Evolutionary conservation across 2,113 vertebrate species (phyloP).

Genomic region (Passerina amoena): DNA sequence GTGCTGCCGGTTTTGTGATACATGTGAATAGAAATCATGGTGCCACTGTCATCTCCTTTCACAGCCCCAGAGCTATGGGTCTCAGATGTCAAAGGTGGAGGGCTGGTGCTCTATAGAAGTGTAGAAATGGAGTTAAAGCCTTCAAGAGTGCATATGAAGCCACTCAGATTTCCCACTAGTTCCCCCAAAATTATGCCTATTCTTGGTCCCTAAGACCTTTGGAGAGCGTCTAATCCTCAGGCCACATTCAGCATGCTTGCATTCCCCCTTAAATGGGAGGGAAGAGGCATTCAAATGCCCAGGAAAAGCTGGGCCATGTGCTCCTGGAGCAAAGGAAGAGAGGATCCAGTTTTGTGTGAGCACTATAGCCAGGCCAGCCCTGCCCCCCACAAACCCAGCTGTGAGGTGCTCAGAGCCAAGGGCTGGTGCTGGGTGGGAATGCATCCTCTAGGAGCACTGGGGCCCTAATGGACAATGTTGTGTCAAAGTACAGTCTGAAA

Average conservation of each 20-base stretch:
- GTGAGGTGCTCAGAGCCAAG: rapidly evolving
- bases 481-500: constrained; percentile 24
- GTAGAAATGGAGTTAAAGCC: background rate
- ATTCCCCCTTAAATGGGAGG: rapidly evolving
- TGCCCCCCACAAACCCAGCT: background rate
- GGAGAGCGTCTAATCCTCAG: background rate
- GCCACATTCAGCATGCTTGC: background rate
- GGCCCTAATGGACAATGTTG: background rate
- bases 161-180: background rate
- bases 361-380: background rate
- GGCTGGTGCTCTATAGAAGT: background rate
- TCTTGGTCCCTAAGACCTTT: background rate
- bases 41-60: background rate
- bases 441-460: background rate
- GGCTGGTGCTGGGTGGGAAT: background rate
- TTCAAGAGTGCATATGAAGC: rapidly evolving
- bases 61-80: background rate
- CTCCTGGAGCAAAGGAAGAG: background rate
- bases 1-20: background rate
- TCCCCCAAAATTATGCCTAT: background rate
- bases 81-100: background rate
- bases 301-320: background rate
- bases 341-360: background rate
- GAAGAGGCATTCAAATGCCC: rapidly evolving
- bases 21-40: background rate